Conservation (phyloP, 1,140 invertebrate genomes). For the Psix sp. region DNA sequence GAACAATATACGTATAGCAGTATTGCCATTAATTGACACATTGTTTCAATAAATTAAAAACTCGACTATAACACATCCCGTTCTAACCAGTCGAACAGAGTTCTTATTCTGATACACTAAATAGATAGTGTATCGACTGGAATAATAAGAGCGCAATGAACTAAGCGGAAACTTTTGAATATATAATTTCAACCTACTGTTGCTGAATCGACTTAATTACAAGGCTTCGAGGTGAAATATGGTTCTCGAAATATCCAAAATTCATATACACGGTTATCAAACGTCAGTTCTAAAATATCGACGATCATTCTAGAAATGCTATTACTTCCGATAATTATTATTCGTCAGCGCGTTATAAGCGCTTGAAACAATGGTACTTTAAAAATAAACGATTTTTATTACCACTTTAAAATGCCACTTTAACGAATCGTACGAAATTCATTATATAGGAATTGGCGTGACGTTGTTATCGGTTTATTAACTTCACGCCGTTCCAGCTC, state of each 20-base stretch:
- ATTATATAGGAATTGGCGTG: slow-evolving; percentile 46
- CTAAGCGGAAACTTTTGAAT: slow-evolving; percentile 58
- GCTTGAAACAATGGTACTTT: background rate
- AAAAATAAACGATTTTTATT: slow-evolving; percentile 29
- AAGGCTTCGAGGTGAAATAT: slow-evolving; percentile 53
- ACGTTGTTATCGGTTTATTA: slow-evolving; percentile 65
- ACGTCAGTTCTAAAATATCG: slow-evolving; percentile 53
- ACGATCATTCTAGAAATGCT: slow-evolving; percentile 37
- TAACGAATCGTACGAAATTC: slow-evolving; percentile 16
- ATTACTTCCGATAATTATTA: slow-evolving; percentile 40
- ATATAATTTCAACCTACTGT: slow-evolving; percentile 54
- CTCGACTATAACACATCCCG: slow-evolving; percentile 18
- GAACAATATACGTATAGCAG: no score
- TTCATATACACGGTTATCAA: slow-evolving; percentile 53
- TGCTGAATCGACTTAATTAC: slow-evolving; percentile 59
- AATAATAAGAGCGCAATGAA: slow-evolving; percentile 59
- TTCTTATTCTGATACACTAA: slow-evolving; percentile 59
- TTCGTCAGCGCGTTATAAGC: slow-evolving; percentile 13
- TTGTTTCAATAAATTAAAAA: slow-evolving; percentile 16
- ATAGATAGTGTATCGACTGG: slow-evolving; percentile 59
- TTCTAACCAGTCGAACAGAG: slow-evolving; percentile 61
- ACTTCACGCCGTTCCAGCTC: slow-evolving; percentile 62
- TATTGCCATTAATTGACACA: slow-evolving; percentile 19
- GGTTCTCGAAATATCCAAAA: slow-evolving; percentile 55
- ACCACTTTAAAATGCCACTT: slow-evolving; percentile 21